Evolutionary conservation across 2,113 vertebrate genomes (phyloP).

Genomic region (Trochalopteron elliotii): DNA sequence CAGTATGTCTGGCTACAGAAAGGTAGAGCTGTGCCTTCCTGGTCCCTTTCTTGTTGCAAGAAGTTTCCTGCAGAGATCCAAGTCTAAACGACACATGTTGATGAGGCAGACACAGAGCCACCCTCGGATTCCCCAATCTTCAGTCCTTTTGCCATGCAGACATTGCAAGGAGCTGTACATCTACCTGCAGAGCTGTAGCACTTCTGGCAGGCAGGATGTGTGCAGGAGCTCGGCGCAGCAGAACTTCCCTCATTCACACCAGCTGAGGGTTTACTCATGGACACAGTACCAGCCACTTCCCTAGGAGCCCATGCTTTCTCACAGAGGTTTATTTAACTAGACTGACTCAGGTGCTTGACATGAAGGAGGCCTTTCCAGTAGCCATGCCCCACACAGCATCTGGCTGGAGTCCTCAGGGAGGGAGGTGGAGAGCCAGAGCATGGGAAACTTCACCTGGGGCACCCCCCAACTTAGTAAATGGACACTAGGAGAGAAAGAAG

Average conservation of each 20-base stretch:
- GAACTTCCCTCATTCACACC: background rate
- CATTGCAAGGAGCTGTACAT: fast-evolving
- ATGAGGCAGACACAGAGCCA: background rate
- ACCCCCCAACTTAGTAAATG: background rate
- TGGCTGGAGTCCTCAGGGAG: background rate
- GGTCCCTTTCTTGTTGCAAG: background rate
- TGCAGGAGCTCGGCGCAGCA: background rate
- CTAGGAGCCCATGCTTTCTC: background rate
- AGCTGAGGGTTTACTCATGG: background rate
- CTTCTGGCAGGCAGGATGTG: background rate
- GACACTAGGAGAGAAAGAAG: background rate
- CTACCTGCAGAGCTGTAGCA: background rate
- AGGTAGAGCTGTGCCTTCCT: background rate
- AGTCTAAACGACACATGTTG: background rate
- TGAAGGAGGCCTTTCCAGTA: background rate
- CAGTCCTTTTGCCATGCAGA: background rate
- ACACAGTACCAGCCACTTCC: background rate
- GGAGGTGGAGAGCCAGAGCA: background rate
- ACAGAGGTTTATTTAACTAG: background rate
- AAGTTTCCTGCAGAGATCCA: background rate
- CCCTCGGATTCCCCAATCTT: background rate
- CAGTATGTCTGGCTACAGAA: background rate
- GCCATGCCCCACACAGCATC: background rate
- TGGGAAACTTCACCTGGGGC: background rate
- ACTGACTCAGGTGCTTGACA: background rate